These are phyloP conservation scores for Trematomus bernacchii DNA, from an alignment of 2,797 vertebrate genomes.

Conservation along the genomic window DNA sequence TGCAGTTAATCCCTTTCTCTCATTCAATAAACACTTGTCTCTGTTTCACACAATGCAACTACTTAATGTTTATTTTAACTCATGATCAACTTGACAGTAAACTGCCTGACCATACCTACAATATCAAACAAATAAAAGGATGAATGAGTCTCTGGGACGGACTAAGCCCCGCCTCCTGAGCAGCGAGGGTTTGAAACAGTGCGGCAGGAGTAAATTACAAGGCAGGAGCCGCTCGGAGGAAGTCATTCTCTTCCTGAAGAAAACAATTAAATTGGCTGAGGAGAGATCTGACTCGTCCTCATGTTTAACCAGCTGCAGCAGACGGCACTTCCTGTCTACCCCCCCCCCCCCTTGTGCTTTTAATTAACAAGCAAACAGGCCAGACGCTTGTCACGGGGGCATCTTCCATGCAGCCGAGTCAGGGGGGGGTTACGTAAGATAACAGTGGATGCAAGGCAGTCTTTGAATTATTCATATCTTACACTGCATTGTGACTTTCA, in stretches of 20 bases:
- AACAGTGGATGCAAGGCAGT: background rate
- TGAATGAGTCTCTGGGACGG: conserved; percentile 4
- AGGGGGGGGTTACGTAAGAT: too few species aligned
- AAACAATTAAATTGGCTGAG: conserved; percentile 64
- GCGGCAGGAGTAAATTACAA: conserved; percentile 69
- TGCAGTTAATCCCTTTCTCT: background rate
- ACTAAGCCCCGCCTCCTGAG: conserved; percentile 15
- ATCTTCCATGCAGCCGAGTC: background rate
- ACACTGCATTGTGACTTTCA: too few species aligned
- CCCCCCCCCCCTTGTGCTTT: conserved; percentile 42
- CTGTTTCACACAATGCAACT: too few species aligned
- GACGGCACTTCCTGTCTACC: conserved; percentile 61
- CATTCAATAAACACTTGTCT: too few species aligned
- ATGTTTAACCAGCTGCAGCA: conserved; percentile 73
- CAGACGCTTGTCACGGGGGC: conserved; percentile 30
- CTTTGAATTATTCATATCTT: too few species aligned
- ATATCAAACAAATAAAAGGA: background rate
- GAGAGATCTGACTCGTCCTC: conserved; percentile 46
- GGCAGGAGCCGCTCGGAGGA: conserved; percentile 44
- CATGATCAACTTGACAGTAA: background rate
- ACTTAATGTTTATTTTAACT: background rate
- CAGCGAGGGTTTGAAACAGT: conserved; percentile 39
- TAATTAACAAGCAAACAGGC: conserved; percentile 65
- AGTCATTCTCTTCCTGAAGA: conserved; percentile 63
- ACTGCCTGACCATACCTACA: background rate